Evolutionary conservation across 2,888 invertebrate genomes (phyloP), one percentile per base, ranked within the genome.

Genomic region (Phyllotreta cruciferae): DNA sequence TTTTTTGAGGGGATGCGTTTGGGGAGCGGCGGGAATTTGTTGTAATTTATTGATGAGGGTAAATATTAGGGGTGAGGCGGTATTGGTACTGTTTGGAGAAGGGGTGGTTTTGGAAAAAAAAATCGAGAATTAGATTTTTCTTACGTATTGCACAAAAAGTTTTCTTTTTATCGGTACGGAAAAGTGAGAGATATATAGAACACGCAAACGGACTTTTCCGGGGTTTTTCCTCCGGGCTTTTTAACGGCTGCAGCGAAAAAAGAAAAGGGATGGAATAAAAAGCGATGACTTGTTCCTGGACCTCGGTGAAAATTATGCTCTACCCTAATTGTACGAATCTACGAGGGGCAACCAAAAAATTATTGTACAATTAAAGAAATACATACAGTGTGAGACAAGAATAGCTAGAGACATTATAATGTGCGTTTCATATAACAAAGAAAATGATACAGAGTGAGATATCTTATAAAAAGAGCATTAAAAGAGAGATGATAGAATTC

Each of bases 41-140:
- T 3, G 49, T 60, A 60, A 52, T 60, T 60, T 60, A 60, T 60
- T 60, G 60, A 60, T 60, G 60, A 52, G 11, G 52, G 60, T 50
- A 58, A 58, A 58, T 58, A 58, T 58, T 58, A 13, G 42, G 52
- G 58, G 58, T 50, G 50, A 37, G n/a, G 36, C 36, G 35, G 47
- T 36, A 50, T 50, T 37, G 50, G 9, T 5, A 49, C 4, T 5
- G 34, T 6, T 6, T 10, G 45, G n/a, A 6, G 49, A 49, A 49
- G 49, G 49, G 49, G 24, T 49, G 35, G n/a, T 8, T 6, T 38
- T 38, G 6, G 38, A 8, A 8, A 7, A 8, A 7, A 38, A 38
- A 38, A 7, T 38, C 8, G n/a, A n/a, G n/a, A n/a, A n/a, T n/a
- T n/a, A n/a, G n/a, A n/a, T n/a, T n/a, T n/a, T n/a, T n/a, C n/a